phyloP scores from a whole-genome alignment of 2,113 vertebrate genomes.

The Salvelinus alpinus region DNA sequence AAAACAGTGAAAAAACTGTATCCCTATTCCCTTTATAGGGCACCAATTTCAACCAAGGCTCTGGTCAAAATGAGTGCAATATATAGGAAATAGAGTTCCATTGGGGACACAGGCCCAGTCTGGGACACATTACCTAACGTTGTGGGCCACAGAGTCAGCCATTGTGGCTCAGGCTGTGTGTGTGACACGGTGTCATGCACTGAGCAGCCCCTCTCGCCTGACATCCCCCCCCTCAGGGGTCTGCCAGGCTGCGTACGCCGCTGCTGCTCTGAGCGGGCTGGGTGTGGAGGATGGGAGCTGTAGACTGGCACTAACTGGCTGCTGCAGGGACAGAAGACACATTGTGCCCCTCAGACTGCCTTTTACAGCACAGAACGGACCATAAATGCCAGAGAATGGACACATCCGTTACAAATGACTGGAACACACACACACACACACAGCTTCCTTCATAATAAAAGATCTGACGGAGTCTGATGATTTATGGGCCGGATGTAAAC shows the following conservation, averaged over 20 bases:
- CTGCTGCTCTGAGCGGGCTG: not conserved
- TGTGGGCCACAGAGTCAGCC: constrained; percentile 20
- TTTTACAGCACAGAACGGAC: constrained; percentile 11
- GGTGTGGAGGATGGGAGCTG: constrained; percentile 12
- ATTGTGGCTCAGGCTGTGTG: constrained; percentile 7
- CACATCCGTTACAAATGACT: constrained; percentile 22
- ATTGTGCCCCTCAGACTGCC: constrained; percentile 53
- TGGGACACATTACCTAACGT: constrained; percentile 18
- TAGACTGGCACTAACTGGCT: constrained; percentile 51
- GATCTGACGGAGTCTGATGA: not conserved
- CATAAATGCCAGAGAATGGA: constrained; percentile 54
- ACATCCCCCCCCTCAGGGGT: not conserved
- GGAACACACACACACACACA: not conserved
- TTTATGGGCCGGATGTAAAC: constrained; percentile 21
- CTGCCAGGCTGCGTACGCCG: constrained; percentile 23
- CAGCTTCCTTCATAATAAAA: not conserved
- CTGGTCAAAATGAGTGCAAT: too few relatives aligned
- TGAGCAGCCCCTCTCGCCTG: constrained; percentile 14
- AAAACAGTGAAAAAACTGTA: not conserved
- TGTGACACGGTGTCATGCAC: constrained; percentile 21
- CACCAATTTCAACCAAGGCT: too few relatives aligned
- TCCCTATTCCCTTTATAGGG: too few relatives aligned
- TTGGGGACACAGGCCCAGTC: not conserved
- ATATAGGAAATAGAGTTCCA: not conserved
- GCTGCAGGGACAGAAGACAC: constrained; percentile 44